phyloP scores from a whole-genome alignment of 2,797 vertebrate genomes.

The Ptychobarbus kaznakovi region DNA sequence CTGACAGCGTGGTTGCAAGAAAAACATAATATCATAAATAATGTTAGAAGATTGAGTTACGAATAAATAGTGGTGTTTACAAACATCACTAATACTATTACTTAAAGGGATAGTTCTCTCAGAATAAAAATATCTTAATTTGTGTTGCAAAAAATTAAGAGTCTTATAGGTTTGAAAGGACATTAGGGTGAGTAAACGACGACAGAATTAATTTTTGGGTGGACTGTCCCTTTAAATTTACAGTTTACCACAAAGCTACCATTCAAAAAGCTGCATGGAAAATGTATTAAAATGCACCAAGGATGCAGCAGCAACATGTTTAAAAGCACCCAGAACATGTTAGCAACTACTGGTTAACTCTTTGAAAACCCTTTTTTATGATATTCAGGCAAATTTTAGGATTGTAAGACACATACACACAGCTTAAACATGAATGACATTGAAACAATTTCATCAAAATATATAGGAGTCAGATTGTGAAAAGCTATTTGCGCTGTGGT shows the following conservation, averaged over 20 bases:
- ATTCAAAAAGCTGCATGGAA: neutral
- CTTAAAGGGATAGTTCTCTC: too few relatives aligned
- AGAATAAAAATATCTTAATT: neutral
- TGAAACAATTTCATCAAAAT: neutral
- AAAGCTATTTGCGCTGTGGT: neutral
- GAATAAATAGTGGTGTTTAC: neutral
- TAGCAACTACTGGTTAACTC: neutral
- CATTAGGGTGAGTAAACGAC: neutral
- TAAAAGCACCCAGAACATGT: neutral
- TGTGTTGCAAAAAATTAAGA: neutral
- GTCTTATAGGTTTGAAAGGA: neutral
- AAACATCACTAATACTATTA: neutral
- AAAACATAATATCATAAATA: neutral
- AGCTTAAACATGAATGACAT: neutral
- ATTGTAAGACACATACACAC: neutral
- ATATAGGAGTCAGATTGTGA: neutral
- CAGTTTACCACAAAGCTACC: neutral
- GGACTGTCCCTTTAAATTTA: neutral
- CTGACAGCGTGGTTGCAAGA: neutral
- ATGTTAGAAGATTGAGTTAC: neutral
- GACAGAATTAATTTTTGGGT: neutral
- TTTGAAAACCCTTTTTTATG: neutral
- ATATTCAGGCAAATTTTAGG: neutral
- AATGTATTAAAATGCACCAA: neutral
- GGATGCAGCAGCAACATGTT: neutral